phyloP scores from a whole-genome alignment of 2,113 vertebrate species.

The Barbus barbus region DNA sequence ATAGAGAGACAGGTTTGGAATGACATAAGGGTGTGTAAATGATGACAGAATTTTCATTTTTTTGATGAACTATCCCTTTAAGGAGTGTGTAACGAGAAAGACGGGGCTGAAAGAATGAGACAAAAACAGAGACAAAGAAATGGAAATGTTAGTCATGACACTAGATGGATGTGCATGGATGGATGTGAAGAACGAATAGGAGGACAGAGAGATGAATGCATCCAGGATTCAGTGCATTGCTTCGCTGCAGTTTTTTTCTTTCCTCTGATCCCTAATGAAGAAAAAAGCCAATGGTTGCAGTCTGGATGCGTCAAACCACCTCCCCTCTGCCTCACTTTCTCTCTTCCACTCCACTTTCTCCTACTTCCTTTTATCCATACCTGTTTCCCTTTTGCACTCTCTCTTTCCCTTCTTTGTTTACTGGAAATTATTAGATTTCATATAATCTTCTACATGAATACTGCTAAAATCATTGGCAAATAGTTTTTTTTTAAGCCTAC shows the following conservation, averaged over 20 bases:
- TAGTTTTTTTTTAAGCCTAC: background rate
- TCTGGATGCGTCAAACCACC: constrained; percentile 59
- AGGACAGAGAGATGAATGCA: constrained; percentile 59
- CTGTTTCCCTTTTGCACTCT: background rate
- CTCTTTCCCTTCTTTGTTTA: constrained; percentile 54
- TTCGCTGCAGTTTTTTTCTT: constrained; percentile 68
- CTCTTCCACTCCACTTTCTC: constrained; percentile 4
- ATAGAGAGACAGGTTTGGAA: background rate
- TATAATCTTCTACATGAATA: constrained; percentile 64
- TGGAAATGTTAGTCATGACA: constrained; percentile 17
- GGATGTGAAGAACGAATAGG: constrained; percentile 38
- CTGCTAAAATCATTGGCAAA: too few species aligned
- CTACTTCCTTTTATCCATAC: constrained; percentile 4
- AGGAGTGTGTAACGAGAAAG: constrained; percentile 8
- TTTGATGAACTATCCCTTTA: constrained; percentile 15
- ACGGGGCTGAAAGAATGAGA: constrained; percentile 20
- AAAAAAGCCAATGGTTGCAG: constrained; percentile 62
- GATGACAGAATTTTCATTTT: background rate
- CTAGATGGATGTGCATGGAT: constrained; percentile 31
- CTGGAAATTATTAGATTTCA: constrained; percentile 73
- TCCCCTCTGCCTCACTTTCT: constrained; percentile 8
- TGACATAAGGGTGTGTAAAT: background rate
- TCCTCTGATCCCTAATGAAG: constrained; percentile 51
- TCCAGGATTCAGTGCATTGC: constrained; percentile 72
- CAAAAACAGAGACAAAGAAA: constrained; percentile 48